Base-by-base conservation (phyloP, 1,140 invertebrate genomes). In the Sycophila sp. region DNA sequence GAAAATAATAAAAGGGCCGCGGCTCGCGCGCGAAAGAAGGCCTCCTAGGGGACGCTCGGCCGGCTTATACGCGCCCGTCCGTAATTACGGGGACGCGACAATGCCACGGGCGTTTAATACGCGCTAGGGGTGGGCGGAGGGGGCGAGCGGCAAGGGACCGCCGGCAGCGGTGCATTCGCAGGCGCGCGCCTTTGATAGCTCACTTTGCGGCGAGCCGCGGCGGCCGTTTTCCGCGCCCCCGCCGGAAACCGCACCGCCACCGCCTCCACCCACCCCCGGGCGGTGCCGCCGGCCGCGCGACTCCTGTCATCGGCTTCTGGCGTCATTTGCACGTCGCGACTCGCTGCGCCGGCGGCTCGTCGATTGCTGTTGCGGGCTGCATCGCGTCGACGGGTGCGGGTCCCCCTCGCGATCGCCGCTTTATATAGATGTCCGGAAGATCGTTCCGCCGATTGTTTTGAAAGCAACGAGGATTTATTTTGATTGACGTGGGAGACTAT, bases 171-270 rank as follows among this genome's bases (percentile, higher is more conserved):
- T 49, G 11, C 26, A 24, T 55, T 11, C 15, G 42, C 26, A 17
- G 51, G 26, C 34, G 56, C 71, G 24, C 7, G 36, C 32, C 67
- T 72, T 75, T 72, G 73, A 75, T 63, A 58, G 73, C 73, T 75
- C 70, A 75, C 73, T 72, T 75, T 75, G 70, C 63, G 73, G 73
- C 62, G 13, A 34, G 56, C 59, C 66, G 53, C 64, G 8, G 47
- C n/a, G n/a, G n/a, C 7, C 10, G 47, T 36, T 38, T 45, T 28
- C 19, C 17, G 60, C 15, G 6, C 19, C 38, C 13, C 28, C 0
- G 40, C 4, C 38, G n/a, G 22, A 53, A 59, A 38, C 56, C 58
- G 28, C 28, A 34, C 5, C 11, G 7, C 15, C 17, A 11, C 10
- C 36, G 15, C 13, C 19, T 42, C 7, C 36, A 32, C 13, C 42